Conservation (phyloP, 1,140 invertebrate genomes). For the Copidosoma floridanum region DNA sequence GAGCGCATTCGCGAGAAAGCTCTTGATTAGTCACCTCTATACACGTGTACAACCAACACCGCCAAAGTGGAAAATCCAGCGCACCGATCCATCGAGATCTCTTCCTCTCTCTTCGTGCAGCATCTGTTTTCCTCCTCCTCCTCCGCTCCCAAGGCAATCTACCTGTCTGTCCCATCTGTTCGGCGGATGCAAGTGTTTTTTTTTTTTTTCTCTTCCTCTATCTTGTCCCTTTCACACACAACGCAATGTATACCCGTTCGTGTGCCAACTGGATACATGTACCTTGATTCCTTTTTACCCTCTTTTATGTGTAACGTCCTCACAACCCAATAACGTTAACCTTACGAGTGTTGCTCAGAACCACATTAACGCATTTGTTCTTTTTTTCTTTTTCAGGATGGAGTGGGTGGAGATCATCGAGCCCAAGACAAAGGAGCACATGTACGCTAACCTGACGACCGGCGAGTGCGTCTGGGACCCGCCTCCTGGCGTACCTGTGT, state of each 20-base stretch:
- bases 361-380: conserved; percentile 1
- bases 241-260: too few species aligned
- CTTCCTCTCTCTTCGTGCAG: too few species aligned
- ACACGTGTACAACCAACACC: too few species aligned
- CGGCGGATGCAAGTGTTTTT: not conserved
- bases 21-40: not conserved
- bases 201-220: not conserved
- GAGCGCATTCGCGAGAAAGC: not conserved
- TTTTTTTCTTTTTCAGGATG: conserved; percentile 61
- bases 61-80: too few species aligned
- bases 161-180: not conserved
- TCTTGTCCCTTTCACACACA: too few species aligned
- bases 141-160: too few species aligned
- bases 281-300: too few species aligned
- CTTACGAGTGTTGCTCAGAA: too few species aligned
- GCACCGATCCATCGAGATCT: not conserved
- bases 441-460: conserved; percentile 97
- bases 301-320: too few species aligned
- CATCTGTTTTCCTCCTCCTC: not conserved
- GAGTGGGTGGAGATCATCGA: conserved; percentile 99
- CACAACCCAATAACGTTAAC: too few species aligned
- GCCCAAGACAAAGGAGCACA: conserved; percentile 94
- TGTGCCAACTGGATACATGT: too few species aligned
- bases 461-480: conserved; percentile 98
- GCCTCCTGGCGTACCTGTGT: conserved; percentile 77